phyloP scores from a whole-genome alignment of 2,888 invertebrate species.

The Megamerina dolium region DNA sequence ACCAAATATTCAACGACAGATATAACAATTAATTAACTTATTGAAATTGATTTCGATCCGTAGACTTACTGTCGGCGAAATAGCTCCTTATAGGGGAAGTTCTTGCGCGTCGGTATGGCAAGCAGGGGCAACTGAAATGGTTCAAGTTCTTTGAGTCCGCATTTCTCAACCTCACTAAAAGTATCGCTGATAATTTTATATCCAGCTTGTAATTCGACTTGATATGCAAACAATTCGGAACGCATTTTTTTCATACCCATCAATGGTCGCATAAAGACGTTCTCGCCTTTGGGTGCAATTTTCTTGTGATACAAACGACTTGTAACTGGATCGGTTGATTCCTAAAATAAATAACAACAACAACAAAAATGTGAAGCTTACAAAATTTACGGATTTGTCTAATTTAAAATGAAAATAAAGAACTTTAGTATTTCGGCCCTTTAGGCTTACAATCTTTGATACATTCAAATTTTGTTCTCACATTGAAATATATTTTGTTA shows the following conservation, averaged over 20 bases:
- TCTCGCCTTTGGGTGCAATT: slow-evolving; percentile 53
- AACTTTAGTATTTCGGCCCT: not conserved
- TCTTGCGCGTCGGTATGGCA: slow-evolving; percentile 53
- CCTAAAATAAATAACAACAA: slow-evolving; percentile 32
- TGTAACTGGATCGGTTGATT: slow-evolving; percentile 53
- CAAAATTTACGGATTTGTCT: not conserved
- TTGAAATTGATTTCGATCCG: not conserved
- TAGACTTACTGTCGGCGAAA: slow-evolving; percentile 44
- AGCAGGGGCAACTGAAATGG: slow-evolving; percentile 56
- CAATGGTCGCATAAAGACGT: slow-evolving; percentile 52
- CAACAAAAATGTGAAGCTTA: not conserved
- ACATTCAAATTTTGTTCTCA: no score
- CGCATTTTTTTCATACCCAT: slow-evolving; percentile 56
- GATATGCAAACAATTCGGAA: slow-evolving; percentile 55
- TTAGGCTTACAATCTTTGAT: not conserved
- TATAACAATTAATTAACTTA: not conserved
- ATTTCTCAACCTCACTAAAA: slow-evolving; percentile 59
- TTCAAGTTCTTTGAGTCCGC: slow-evolving; percentile 56
- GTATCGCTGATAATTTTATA: slow-evolving; percentile 59
- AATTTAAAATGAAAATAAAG: not conserved
- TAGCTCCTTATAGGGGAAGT: slow-evolving; percentile 57
- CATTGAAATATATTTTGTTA: slow-evolving; percentile 55
- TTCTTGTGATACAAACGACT: slow-evolving; percentile 54
- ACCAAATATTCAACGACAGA: not conserved
- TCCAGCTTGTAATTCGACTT: slow-evolving; percentile 56